A percentile compares a stretch with the other conserved stretches of the same genome.
phyloP scores from a whole-genome alignment of 2,888 invertebrate species.

The Caenorhabditis sp. region DNA sequence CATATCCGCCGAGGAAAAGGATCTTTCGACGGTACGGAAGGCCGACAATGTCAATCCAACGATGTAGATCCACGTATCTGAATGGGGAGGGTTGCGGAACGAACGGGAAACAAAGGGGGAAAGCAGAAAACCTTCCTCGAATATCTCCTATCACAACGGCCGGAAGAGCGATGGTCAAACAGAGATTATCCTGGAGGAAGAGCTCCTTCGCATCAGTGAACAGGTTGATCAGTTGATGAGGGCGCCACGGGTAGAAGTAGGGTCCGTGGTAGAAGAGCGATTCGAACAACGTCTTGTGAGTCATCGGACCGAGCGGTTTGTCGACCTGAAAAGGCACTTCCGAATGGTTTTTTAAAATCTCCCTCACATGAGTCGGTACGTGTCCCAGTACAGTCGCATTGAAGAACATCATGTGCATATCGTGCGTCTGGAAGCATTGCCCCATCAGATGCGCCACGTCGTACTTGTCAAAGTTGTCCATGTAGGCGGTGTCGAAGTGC shows the following conservation, averaged over 20 bases:
- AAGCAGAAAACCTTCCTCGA: slow-evolving; percentile 21
- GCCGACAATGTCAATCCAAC: slow-evolving; percentile 25
- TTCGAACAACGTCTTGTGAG: slow-evolving; percentile 11
- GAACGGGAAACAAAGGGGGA: too few species aligned
- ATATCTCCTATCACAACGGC: slow-evolving; percentile 34
- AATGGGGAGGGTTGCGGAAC: too few species aligned
- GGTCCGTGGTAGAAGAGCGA: slow-evolving; percentile 28
- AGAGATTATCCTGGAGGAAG: slow-evolving; percentile 6
- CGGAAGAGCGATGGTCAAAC: slow-evolving; percentile 14
- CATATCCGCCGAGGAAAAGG: slow-evolving; percentile 28
- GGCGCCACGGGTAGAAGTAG: slow-evolving; percentile 21
- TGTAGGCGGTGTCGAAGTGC: slow-evolving; percentile 2
- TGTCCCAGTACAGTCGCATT: slow-evolving; percentile 14
- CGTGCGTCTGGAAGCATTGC: background rate
- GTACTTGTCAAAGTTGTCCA: slow-evolving; percentile 6
- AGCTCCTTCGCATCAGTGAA: slow-evolving; percentile 11
- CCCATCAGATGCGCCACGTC: slow-evolving; percentile 16
- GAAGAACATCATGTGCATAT: slow-evolving; percentile 12
- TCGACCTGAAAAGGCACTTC: background rate
- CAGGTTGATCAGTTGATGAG: background rate
- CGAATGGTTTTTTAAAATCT: too few species aligned
- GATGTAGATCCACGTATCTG: slow-evolving; percentile 40
- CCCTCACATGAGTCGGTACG: background rate
- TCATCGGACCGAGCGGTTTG: background rate
- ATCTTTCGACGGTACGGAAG: slow-evolving; percentile 22